phyloP scores from a whole-genome alignment of 2,113 vertebrate species.

The Podiceps cristatus region DNA sequence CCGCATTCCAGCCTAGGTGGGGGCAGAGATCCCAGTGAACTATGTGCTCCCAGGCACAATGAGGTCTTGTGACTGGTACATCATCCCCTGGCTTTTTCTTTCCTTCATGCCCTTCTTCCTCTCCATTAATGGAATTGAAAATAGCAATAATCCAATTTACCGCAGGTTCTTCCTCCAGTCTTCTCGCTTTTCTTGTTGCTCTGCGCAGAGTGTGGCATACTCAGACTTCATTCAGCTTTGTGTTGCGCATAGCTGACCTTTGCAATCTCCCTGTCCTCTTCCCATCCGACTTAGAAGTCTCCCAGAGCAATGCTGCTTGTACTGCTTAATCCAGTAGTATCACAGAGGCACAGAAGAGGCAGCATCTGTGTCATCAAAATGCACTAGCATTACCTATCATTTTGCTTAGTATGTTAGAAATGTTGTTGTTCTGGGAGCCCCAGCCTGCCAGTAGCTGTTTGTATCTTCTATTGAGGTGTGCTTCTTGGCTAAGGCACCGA shows the following conservation, averaged over 20 bases:
- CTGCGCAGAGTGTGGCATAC: not conserved
- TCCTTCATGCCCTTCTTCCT: not conserved
- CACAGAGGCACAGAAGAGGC: not conserved
- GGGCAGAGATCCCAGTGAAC: not conserved
- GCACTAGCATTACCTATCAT: not conserved
- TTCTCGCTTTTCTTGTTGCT: not conserved
- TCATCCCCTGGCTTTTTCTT: not conserved
- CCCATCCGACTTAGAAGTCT: not conserved
- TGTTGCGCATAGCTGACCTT: not conserved
- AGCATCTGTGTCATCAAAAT: not conserved
- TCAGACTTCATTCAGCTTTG: not conserved
- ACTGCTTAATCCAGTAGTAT: not conserved
- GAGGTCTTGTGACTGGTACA: not conserved
- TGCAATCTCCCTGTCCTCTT: not conserved
- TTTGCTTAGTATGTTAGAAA: not conserved
- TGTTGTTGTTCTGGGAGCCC: not conserved
- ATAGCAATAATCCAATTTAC: not conserved
- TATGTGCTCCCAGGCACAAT: not conserved
- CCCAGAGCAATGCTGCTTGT: not conserved
- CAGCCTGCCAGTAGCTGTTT: not conserved
- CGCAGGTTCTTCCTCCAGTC: not conserved
- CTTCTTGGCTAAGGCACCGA: not conserved
- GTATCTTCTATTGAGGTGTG: not conserved
- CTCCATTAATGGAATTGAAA: not conserved
- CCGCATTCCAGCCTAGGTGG: constrained; percentile 1